Conservation (phyloP, 2,888 invertebrate genomes). For the Stenodera caucasica region DNA sequence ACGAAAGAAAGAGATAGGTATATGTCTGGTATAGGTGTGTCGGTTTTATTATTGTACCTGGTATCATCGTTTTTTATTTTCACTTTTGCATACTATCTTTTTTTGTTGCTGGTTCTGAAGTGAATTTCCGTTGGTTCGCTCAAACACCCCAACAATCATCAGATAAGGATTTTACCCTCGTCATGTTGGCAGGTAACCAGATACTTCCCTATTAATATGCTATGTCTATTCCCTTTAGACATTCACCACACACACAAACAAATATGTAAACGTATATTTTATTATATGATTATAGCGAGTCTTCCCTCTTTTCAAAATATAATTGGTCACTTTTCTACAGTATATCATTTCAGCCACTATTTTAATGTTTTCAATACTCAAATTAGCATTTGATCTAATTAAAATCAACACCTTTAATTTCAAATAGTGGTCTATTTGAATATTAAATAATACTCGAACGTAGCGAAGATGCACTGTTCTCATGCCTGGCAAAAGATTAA, state of each 20-base stretch:
- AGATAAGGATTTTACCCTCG: slow-evolving; percentile 31
- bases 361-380: slow-evolving; percentile 9
- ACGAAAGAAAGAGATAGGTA: not conserved
- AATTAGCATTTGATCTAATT: slow-evolving; percentile 16
- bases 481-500: not conserved
- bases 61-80: not conserved
- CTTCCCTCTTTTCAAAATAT: not conserved
- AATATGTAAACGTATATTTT: slow-evolving; percentile 4
- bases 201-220: slow-evolving; percentile 30
- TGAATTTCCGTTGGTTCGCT: slow-evolving; percentile 5
- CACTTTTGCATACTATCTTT: not conserved
- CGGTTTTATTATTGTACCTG: not conserved
- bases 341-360: too few relatives aligned
- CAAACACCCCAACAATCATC: slow-evolving; percentile 24
- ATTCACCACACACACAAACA: slow-evolving; percentile 7
- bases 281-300: not conserved
- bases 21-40: not conserved
- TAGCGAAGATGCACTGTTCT: not conserved
- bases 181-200: slow-evolving; percentile 30
- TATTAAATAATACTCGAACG: slow-evolving; percentile 24
- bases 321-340: too few relatives aligned
- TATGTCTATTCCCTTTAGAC: slow-evolving; percentile 9
- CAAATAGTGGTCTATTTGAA: slow-evolving; percentile 19
- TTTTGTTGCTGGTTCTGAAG: not conserved
- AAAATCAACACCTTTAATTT: slow-evolving; percentile 27